A percentile compares a stretch with the other conserved stretches of the same genome.
These are phyloP conservation scores for Hyperoplus immaculatus DNA, from an alignment of 2,797 vertebrate species.

Conservation along the genomic window DNA sequence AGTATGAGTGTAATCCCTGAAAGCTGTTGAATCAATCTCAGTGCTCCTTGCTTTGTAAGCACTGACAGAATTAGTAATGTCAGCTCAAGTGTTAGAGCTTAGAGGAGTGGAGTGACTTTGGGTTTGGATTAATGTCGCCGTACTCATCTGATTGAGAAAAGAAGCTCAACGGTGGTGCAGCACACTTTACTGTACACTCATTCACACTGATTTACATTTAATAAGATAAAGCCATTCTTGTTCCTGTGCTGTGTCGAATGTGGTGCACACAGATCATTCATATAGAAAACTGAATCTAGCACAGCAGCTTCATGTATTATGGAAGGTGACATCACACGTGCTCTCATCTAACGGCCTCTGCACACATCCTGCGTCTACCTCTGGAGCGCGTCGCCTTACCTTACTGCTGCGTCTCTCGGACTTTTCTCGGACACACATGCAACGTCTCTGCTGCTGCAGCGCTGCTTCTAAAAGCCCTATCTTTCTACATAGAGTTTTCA, in stretches of 20 bases:
- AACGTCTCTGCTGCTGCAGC: no score
- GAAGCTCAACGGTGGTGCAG: background rate
- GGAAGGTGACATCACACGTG: constrained; percentile 4
- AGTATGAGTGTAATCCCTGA: no score
- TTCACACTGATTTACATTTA: background rate
- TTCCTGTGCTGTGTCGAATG: background rate
- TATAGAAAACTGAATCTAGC: constrained; percentile 1
- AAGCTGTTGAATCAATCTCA: no score
- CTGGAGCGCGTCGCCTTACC: no score
- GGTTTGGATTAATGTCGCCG: background rate
- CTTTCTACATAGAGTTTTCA: no score
- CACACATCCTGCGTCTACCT: no score
- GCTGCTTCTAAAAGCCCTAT: no score
- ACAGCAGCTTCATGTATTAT: constrained; percentile 27
- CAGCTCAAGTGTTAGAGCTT: no score
- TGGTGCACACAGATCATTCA: constrained; percentile 19
- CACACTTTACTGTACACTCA: background rate
- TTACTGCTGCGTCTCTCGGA: no score
- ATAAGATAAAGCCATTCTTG: background rate
- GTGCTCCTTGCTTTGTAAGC: no score
- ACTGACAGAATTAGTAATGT: no score
- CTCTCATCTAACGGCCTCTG: background rate
- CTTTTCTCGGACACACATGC: no score
- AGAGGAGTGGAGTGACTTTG: background rate
- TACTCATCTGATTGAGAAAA: background rate